Percentiles rank a stretch among this genome's conserved stretches.
These are phyloP conservation scores for Trichonephila inaurata DNA, from an alignment of 1,140 invertebrate species.

Conservation along the genomic window DNA sequence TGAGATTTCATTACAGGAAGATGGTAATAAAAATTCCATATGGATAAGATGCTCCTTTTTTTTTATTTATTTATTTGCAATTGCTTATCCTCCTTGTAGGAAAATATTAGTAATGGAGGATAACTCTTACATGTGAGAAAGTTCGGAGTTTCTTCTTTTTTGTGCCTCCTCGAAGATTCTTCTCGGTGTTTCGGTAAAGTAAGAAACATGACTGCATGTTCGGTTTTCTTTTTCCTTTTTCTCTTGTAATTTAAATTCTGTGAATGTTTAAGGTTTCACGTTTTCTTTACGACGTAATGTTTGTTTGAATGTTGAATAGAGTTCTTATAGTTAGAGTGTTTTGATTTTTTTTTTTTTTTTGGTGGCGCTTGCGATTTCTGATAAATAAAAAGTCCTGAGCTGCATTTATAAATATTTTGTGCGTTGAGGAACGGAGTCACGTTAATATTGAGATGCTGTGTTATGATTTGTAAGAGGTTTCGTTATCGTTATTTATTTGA, in stretches of 20 bases:
- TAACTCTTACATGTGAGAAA: background rate
- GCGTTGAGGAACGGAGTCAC: no score
- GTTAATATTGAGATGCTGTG: no score
- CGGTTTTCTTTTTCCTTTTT: background rate
- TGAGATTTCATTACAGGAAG: conserved; percentile 74
- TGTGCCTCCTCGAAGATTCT: background rate
- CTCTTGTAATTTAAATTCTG: background rate
- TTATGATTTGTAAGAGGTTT: no score
- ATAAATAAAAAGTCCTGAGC: no score
- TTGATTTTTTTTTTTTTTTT: no score
- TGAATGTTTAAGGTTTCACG: background rate
- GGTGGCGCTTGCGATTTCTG: no score
- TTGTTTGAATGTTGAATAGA: no score
- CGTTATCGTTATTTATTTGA: no score
- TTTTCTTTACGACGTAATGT: background rate
- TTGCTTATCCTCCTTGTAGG: conserved; percentile 36
- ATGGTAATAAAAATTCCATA: conserved; percentile 73
- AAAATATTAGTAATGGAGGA: conserved; percentile 37
- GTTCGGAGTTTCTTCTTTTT: background rate
- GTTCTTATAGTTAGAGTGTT: no score
- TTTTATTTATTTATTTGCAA: conserved; percentile 55
- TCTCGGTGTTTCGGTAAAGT: background rate
- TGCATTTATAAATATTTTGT: no score
- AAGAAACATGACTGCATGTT: background rate
- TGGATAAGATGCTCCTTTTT: conserved; percentile 35